Base-by-base conservation (phyloP, 1,140 invertebrate species). In the Bombus ignitus region DNA sequence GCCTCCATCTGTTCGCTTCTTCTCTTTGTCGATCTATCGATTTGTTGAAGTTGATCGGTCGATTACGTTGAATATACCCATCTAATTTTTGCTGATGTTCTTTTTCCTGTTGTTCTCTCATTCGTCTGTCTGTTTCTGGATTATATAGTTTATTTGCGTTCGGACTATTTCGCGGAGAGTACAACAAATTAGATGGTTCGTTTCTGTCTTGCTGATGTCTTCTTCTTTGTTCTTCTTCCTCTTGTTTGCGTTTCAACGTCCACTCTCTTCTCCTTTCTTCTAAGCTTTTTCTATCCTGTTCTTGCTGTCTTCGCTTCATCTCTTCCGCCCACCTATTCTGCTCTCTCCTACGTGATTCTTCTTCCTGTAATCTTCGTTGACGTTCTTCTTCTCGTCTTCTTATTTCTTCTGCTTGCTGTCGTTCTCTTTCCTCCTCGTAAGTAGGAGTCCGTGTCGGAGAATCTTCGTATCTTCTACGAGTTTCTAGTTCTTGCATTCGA, bases 1-100 rank as follows among this genome's bases (percentile, higher is more conserved):
- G 32, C 53, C 5, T 47, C 32, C 53, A 80, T 18, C 73, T 79
- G 10, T 42, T 84, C 57, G 28, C 62, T 68, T 83, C 80, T 32
- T 86, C 75, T 22, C 13, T 78, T 6, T 71, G 47, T 10, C 57
- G 68, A 32, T 86, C 37, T 0, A 15, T 70, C 1, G 65, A 15
- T 37, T 18, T 9, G 72, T 73, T 85, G 9, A 86, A 68, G 3
- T 81, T 82, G 62, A 92, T 88, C 4, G 91, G 91, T 71, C 37
- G 84, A 87, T 92, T 91, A 9, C 89, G 82, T 37, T 86, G 78
- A 37, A 92, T 70, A 39, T 92, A 91, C 15, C 86, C 88, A 12
- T 59, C 62, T 15, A 91, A 42, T 68, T 90, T 88, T 18, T 85
- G 68, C 15, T 91, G 85, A 42, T 53, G 35, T 47, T 82, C 80